phyloP scores from a whole-genome alignment of 2,113 vertebrate genomes.

The Polypterus bichir region DNA sequence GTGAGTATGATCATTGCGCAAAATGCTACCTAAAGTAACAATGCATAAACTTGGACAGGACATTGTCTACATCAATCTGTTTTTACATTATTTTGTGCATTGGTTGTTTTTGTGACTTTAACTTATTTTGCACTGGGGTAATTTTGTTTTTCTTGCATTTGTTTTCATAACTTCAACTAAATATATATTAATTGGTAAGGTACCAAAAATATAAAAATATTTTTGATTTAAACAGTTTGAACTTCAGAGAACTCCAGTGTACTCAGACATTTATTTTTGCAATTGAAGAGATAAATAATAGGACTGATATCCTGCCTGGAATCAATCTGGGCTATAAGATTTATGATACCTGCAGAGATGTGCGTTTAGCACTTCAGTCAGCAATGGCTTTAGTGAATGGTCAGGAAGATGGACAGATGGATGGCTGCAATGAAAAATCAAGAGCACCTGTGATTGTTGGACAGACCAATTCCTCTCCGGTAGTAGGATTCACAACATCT shows the following conservation, averaged over 20 bases:
- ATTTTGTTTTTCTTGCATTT: background rate
- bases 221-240: background rate
- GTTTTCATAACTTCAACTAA: background rate
- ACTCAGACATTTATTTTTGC: conserved; percentile 1
- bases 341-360: background rate
- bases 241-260: background rate
- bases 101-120: too few species aligned
- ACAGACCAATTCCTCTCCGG: background rate
- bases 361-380: background rate
- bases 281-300: conserved; percentile 4
- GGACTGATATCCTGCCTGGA: background rate
- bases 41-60: too few species aligned
- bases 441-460: background rate
- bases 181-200: too few species aligned
- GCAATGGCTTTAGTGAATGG: background rate
- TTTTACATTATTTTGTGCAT: background rate
- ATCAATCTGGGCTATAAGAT: conserved; percentile 2
- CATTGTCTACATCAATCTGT: background rate
- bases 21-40: too few species aligned
- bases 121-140: background rate
- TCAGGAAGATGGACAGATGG: background rate
- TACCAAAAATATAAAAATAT: too few species aligned
- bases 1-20: too few species aligned
- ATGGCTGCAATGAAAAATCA: background rate
- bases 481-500: conserved; percentile 1